Evolutionary conservation across 1,140 invertebrate species (phyloP), one percentile per base, ranked within the genome.

Genomic region (Dreissena polymorpha): DNA sequence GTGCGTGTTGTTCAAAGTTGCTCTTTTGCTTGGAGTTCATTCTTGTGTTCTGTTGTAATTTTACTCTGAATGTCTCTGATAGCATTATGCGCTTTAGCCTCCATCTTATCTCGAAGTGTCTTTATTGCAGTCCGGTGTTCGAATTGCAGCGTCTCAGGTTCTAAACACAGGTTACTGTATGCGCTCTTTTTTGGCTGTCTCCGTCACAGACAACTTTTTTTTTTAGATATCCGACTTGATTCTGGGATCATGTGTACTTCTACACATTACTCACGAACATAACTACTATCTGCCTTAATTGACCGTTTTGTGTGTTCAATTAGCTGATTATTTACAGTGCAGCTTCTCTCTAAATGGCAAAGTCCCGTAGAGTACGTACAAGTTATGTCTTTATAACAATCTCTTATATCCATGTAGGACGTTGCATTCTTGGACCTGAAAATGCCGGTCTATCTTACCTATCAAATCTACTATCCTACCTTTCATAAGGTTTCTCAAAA

Each of bases 1-100:
- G 29, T 84, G 73, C 53, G 71, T 72, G 27, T 60, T 29, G 72
- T 69, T 72, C 27, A 83, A 14, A 1, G 70, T 53, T 65, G 27
- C 49, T 84, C 95, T 21, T 94, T 95, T 86, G 96, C 95, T 0
- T 95, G 94, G 18, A 96, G 89, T 84, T 95, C 93, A 86, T 95
- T 95, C 39, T 96, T 91, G 87, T 96, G 95, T 71, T 94, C 94
- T 0, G 95, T 95, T 21, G 29, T 12, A 5, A 81, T 55, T 64
- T 70, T 18, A 29, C 72, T 81, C 65, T 81, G 69, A 14, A 29
- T 18, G 69, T 57, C 25, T 27, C 65, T 69, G 5, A 81, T 63
- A n/a, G 49, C 69, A 64, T 81, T 27, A 27, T 51, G 53, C 27
- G 72, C 55, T 25, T 81, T 50, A 16, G 69, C 76, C 27, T 82